Percentiles rank a stretch among this genome's conserved stretches.
These are phyloP conservation scores for Chunga burmeisteri DNA, from an alignment of 2,113 vertebrate species.

Conservation along the genomic window DNA sequence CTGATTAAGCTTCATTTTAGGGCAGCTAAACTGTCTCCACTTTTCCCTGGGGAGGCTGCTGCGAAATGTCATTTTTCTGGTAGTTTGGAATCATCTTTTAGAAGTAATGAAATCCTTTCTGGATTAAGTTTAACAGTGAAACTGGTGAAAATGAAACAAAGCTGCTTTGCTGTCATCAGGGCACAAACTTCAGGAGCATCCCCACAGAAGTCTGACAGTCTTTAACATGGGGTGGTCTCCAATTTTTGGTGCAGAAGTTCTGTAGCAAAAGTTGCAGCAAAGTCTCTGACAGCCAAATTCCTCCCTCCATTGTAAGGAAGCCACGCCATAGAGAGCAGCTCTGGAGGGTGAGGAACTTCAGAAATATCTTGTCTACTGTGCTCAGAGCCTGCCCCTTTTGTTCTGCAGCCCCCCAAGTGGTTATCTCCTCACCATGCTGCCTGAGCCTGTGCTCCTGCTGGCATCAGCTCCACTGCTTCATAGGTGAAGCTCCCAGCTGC, in stretches of 20 bases:
- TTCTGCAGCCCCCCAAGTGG: not conserved
- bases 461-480: conserved; percentile 83
- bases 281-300: not conserved
- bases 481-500: conserved; percentile 80
- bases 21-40: not conserved
- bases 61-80: not conserved
- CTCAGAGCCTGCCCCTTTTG: not conserved
- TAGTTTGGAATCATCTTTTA: not conserved
- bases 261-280: not conserved
- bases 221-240: not conserved
- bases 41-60: not conserved
- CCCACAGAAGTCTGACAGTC: not conserved
- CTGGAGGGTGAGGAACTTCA: not conserved
- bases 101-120: not conserved
- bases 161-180: not conserved
- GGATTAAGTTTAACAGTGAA: not conserved
- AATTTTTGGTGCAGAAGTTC: not conserved
- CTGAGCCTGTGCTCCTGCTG: conserved; percentile 78
- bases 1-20: not conserved
- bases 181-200: not conserved
- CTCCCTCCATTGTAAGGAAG: not conserved
- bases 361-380: not conserved
- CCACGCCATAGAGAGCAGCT: not conserved
- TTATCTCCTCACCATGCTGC: conserved; percentile 83
- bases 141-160: not conserved